Base-by-base conservation (phyloP, 1,140 invertebrate genomes). In the Lithobius niger region DNA sequence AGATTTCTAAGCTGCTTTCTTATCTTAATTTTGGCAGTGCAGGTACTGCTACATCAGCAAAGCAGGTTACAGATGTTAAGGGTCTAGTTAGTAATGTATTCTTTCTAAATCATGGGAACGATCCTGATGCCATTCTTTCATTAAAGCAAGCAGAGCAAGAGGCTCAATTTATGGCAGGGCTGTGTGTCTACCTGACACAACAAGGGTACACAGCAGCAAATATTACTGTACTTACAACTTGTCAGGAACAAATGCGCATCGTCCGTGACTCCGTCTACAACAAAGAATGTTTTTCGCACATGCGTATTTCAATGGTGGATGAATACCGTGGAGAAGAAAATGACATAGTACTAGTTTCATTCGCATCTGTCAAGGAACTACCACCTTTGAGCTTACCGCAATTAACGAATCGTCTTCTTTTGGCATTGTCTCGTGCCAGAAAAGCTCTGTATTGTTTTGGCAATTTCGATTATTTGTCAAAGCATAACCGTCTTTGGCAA, bases 61-160 rank as follows among this genome's bases (percentile, higher is more conserved):
- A 62, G 0, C 48, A 64, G 15, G 79, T 75, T 62, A 65, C 71
- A 0, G 57, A 67, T 21, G 70, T 84, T 0, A 59, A 60, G 0
- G 79, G 77, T 3, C 62, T 80, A 16, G 43, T 59, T 0, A 71
- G 70, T 27, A 78, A 77, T 64, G 36, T 84, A 4, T 84, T 74
- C 64, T 83, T 84, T 62, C 66, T 81, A 3, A 67, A 73, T 36
- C 82, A 84, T 64, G 64, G 70, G 13, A 31, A 36, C n/a, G n/a
- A n/a, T n/a, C n/a, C n/a, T n/a, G n/a, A n/a, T n/a, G n/a, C n/a
- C n/a, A n/a, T n/a, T n/a, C n/a, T n/a, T n/a, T n/a, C n/a, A n/a
- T n/a, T n/a, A n/a, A n/a, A n/a, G n/a, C n/a, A n/a, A n/a, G 28
- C 22, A 26, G 27, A 47, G n/a, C 26, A 57, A 21, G 52, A 53